Evolutionary conservation across 1,140 invertebrate genomes (phyloP), one percentile per base, ranked within the genome.

Genomic region (Magallana ariakensis): DNA sequence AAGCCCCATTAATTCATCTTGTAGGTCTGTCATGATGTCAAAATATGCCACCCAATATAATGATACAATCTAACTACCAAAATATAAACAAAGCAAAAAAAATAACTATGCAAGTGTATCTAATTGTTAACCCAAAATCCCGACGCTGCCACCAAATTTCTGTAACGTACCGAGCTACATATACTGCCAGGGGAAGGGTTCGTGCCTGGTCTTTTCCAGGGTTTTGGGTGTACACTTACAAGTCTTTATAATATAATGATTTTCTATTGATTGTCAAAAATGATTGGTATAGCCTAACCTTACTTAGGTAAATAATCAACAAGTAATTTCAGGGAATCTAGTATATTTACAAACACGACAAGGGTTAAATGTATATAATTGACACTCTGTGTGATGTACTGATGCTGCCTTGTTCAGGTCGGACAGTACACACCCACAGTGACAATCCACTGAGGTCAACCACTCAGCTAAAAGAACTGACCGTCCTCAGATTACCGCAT

Each of bases 81-180:
- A 66, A 46, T 46, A 22, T 22, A 22, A 66, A 66, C 62, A 66
- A 66, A 60, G 58, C 6, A 19, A 15, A 19, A 15, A 66, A 8
- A 66, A 66, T 19, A 66, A 66, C 10, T 0, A 9, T 22, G 19
- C 6, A 46, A 46, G 33, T 46, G 33, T 46, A 46, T 46, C 33
- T 46, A 46, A 46, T 46, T 46, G 33, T 46, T 46, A 46, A 0
- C n/a, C 19, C 62, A n/a, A 66, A 66, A 66, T 66, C 62, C 62
- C 62, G 26, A 7, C 19, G 16, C 62, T 66, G 62, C 19, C 16
- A 19, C 62, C 58, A 60, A 22, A 19, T 66, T 66, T 66, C 33
- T 66, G 62, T 66, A 66, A 66, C 62, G 62, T 66, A n/a, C 19
- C 58, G 58, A 60, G 58, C 58, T 15, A n/a, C 15, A 15, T 60